Conservation (phyloP, 2,113 vertebrate genomes). For the Pagrus major region DNA sequence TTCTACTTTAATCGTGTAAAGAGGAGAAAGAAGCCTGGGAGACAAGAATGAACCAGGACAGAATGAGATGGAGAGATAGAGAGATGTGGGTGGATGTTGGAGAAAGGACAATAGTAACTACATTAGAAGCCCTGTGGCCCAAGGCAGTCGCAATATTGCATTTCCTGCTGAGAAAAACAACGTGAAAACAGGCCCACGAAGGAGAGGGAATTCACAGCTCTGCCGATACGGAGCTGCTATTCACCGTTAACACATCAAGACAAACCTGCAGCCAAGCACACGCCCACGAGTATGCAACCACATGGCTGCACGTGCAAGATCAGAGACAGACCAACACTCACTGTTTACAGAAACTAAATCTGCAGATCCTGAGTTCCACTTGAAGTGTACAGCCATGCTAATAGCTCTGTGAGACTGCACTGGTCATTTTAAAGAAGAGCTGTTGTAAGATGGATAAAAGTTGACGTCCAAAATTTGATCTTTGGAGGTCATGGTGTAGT, state of each 20-base stretch:
- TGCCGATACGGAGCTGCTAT: conserved; percentile 18
- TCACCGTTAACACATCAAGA: conserved; percentile 41
- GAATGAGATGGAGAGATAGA: conserved; percentile 70
- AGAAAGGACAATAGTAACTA: conserved; percentile 80
- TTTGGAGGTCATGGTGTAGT: background rate
- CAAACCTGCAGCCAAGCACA: conserved; percentile 44
- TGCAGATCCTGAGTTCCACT: background rate
- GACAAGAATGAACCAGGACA: conserved; percentile 67
- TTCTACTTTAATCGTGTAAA: conserved; percentile 63
- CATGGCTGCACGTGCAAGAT: conserved; percentile 28
- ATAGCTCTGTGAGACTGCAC: background rate
- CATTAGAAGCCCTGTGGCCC: conserved; percentile 67
- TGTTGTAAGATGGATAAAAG: background rate
- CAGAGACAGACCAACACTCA: conserved; percentile 31
- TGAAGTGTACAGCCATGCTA: background rate
- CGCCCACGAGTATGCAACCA: conserved; percentile 28
- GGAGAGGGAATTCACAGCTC: conserved; percentile 49
- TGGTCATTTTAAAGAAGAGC: background rate
- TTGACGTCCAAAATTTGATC: too few species aligned
- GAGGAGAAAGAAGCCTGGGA: conserved; percentile 54
- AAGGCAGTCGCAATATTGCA: conserved; percentile 71
- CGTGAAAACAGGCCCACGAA: conserved; percentile 55
- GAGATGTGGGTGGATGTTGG: conserved; percentile 73
- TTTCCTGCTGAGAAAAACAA: conserved; percentile 76
- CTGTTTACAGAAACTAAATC: conserved; percentile 38